A percentile compares a stretch with the other conserved stretches of the same genome.
These are phyloP conservation scores for Desmodus rotundus DNA, from an alignment of 2,113 vertebrate species.

Conservation along the genomic window DNA sequence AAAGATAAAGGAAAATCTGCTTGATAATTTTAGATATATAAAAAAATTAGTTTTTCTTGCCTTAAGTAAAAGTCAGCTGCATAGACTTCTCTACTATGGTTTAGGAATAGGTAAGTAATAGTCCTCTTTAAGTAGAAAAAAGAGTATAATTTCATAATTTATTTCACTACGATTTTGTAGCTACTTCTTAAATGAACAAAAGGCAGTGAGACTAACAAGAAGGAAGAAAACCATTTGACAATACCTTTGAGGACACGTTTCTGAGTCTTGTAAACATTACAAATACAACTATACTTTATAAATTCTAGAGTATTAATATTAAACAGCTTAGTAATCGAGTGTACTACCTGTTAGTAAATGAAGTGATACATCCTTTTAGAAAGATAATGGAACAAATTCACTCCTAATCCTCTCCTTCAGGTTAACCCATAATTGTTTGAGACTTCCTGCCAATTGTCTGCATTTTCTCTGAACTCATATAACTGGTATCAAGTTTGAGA, in stretches of 20 bases:
- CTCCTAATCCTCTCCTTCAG: not conserved
- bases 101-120: not conserved
- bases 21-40: conserved; percentile 10
- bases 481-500: not conserved
- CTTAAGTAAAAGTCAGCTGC: not conserved
- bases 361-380: not conserved
- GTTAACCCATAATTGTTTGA: not conserved
- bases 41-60: not conserved
- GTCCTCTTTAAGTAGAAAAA: not conserved
- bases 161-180: not conserved
- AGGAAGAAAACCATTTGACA: not conserved
- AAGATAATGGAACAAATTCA: not conserved
- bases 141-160: not conserved
- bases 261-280: not conserved
- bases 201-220: not conserved
- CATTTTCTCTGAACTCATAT: not conserved
- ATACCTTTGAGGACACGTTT: not conserved
- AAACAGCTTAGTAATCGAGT: not conserved
- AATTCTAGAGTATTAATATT: not conserved
- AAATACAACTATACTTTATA: not conserved
- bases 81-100: not conserved
- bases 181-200: not conserved
- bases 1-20: conserved; percentile 29
- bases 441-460: not conserved
- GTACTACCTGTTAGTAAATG: not conserved